Conservation (phyloP, 1,140 invertebrate species). For the Ladona fulva region DNA sequence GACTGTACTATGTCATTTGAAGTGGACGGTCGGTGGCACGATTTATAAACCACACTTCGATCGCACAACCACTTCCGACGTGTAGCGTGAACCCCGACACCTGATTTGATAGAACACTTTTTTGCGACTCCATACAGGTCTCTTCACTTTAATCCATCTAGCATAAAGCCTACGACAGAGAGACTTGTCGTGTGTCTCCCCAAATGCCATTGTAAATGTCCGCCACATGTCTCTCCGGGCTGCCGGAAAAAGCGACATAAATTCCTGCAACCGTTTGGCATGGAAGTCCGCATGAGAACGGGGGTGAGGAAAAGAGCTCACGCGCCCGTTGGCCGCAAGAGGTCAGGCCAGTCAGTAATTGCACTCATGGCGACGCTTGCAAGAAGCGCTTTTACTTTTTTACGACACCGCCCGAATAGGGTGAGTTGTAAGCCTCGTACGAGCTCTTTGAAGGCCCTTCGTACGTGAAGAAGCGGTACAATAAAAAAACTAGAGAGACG, state of each 20-base stretch:
- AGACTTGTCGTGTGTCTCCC: not conserved
- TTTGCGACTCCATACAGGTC: too few relatives aligned
- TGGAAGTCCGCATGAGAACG: not conserved
- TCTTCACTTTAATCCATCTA: too few relatives aligned
- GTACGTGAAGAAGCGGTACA: not conserved
- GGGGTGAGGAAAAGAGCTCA: not conserved
- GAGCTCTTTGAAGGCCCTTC: not conserved
- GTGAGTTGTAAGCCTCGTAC: too few relatives aligned
- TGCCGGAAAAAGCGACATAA: not conserved
- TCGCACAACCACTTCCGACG: too few relatives aligned
- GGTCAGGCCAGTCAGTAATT: not conserved
- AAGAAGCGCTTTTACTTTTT: slow-evolving; percentile 2
- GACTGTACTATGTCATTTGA: too few relatives aligned
- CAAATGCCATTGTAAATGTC: not conserved
- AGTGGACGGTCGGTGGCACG: too few relatives aligned
- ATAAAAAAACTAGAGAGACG: not conserved
- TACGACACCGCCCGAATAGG: not conserved
- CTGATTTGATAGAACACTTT: too few relatives aligned
- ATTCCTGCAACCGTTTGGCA: not conserved
- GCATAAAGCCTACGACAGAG: too few relatives aligned
- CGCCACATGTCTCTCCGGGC: not conserved
- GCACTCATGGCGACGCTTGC: not conserved
- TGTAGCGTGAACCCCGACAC: too few relatives aligned
- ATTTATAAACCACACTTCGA: too few relatives aligned
- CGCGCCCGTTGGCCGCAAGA: not conserved